Evolutionary conservation across 2,888 invertebrate genomes (phyloP), one percentile per base, ranked within the genome.

Genomic region (Odontomyia ornata): DNA sequence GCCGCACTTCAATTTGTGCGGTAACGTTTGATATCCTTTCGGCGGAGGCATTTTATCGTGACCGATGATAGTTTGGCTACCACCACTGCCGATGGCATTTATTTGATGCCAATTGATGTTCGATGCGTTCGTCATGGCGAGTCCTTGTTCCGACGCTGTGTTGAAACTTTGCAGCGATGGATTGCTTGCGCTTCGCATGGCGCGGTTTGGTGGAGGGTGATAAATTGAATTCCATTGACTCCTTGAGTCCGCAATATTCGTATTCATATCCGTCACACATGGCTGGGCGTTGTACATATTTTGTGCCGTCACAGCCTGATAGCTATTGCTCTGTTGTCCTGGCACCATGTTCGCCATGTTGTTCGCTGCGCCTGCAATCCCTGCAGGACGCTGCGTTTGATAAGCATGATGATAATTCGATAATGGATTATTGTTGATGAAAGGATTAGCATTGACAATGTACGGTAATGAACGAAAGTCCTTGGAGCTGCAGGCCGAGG

Each of bases 1-100:
- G n/a, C 64, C 43, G 15, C 27, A 57, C 18, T 60, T 69, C 36
- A 78, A 56, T 72, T 72, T 75, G 46, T 67, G 75, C 36, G 78
- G 78, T 52, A 78, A 43, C 15, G 78, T 78, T 28, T 78, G 78
- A 78, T 78, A 76, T 76, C 76, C 78, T 65, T 72, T 78, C 25
- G 25, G 15, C 1, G 57, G 60, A 5, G 57, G 60, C 1, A 73
- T 21, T 60, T 73, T 60, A 60, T 57, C 73, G 13, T 23, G 28
- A 5, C 21, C n/a, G 46, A 11, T n/a, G 15, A 15, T 69, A 3
- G 69, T 4, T 46, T 69, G 13, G 7, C 0, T 21, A 2, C 73
- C 60, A 18, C 57, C 57, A n/a, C n/a, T 52, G 73, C 67, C 43
- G 15, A 2, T 18, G 69, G 25, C 25, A 36, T 43, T 57, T 30